Evolutionary conservation across 2,113 vertebrate genomes (phyloP).

Genomic region (Sprattus sprattus): DNA sequence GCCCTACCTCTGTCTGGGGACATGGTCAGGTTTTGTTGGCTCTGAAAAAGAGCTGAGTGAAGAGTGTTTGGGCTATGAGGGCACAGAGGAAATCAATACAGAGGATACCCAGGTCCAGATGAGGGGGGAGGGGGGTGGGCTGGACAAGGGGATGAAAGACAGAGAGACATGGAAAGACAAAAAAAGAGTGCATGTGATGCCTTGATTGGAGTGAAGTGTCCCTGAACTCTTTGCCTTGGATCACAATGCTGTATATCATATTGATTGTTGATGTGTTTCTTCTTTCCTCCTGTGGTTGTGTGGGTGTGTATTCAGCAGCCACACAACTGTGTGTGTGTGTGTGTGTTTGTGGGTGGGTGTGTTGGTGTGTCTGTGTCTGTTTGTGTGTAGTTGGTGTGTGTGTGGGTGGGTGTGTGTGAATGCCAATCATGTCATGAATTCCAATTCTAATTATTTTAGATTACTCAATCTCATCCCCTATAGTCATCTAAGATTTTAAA

Average conservation of each 20-base stretch:
- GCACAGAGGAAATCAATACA: no score
- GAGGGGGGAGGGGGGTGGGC: background rate
- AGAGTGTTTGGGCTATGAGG: background rate
- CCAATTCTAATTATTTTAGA: background rate
- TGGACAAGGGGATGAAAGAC: background rate
- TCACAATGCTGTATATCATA: background rate
- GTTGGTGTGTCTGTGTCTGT: background rate
- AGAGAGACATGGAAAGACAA: background rate
- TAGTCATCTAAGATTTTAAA: background rate
- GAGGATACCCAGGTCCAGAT: background rate
- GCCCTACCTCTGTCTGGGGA: no score
- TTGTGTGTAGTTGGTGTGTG: background rate
- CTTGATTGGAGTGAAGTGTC: background rate
- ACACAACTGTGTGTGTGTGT: background rate
- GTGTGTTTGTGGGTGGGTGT: constrained; percentile 8
- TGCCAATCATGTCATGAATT: background rate
- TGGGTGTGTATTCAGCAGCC: no score
- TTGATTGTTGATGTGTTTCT: background rate
- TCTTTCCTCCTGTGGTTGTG: constrained; percentile 3
- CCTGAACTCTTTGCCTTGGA: constrained; percentile 9
- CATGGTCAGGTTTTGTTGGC: no score
- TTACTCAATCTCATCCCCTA: background rate
- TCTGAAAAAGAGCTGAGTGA: background rate
- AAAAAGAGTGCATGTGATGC: background rate
- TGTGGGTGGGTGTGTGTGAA: background rate